Evolutionary conservation across 2,888 invertebrate species (phyloP).

Genomic region (Pseudococcus longispinus): DNA sequence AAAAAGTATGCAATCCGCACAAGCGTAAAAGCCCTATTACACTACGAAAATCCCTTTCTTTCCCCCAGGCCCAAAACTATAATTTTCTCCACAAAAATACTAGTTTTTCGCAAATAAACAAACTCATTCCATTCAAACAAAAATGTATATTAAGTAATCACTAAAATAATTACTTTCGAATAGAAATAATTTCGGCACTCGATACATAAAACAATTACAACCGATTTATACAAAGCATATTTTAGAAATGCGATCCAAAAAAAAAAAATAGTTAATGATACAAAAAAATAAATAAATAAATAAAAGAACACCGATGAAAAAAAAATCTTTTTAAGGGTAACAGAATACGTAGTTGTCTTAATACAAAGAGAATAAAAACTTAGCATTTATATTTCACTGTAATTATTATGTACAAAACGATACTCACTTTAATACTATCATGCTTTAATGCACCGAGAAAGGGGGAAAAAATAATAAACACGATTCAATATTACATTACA

Average conservation of each 20-base stretch:
- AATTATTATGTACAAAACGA: constrained; percentile 18
- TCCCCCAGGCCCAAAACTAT: no score
- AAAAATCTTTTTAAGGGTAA: constrained; percentile 21
- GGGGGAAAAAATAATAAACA: background rate
- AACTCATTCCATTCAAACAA: background rate
- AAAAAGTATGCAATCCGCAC: no score
- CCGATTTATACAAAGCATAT: constrained; percentile 32
- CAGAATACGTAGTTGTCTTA: constrained; percentile 27
- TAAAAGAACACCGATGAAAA: constrained; percentile 25
- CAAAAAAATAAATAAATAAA: background rate
- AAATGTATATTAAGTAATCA: constrained; percentile 2
- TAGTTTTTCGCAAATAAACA: background rate
- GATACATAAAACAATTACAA: constrained; percentile 33
- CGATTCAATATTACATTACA: constrained; percentile 2
- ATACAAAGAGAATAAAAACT: constrained; percentile 8
- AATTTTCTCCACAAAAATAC: no score
- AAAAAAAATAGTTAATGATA: constrained; percentile 2
- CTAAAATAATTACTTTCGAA: constrained; percentile 29
- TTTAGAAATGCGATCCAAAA: constrained; percentile 19
- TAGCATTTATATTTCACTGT: constrained; percentile 4
- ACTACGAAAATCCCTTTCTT: no score
- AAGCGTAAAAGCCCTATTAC: no score
- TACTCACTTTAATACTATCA: constrained; percentile 8
- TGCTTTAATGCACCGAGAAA: background rate
- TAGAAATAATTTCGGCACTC: constrained; percentile 35